Conservation (phyloP, 2,113 vertebrate genomes). For the Peromyscus polionotus region DNA sequence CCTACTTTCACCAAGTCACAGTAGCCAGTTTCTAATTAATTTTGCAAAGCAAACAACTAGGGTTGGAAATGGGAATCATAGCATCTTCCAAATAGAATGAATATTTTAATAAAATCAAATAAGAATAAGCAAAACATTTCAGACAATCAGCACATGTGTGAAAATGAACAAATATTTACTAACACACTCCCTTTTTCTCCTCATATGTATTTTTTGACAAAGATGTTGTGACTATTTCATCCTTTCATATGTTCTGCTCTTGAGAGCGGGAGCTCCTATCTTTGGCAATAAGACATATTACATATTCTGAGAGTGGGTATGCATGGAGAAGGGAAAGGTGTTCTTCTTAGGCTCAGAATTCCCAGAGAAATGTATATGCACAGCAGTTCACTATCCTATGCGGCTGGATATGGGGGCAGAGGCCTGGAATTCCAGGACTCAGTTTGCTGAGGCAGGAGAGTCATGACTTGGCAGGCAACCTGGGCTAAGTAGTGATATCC, state of each 20-base stretch:
- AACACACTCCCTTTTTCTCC: slow-evolving; percentile 7
- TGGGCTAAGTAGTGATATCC: neutral
- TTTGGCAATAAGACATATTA: slow-evolving; percentile 14
- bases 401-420: no score
- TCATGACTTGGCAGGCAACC: neutral
- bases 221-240: slow-evolving; percentile 27
- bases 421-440: neutral
- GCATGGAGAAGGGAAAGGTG: neutral
- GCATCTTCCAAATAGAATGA: slow-evolving; percentile 66
- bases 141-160: slow-evolving; percentile 43
- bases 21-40: slow-evolving; percentile 79
- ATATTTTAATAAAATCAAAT: slow-evolving; percentile 70
- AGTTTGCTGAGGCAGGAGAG: neutral
- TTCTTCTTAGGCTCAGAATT: neutral
- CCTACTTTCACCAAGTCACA: slow-evolving; percentile 71
- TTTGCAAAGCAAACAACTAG: slow-evolving; percentile 47
- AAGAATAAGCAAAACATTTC: slow-evolving; percentile 54
- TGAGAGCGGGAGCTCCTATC: neutral
- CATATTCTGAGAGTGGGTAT: neutral
- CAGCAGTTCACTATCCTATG: neutral
- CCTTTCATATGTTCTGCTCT: neutral
- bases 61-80: neutral
- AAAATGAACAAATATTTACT: slow-evolving; percentile 65
- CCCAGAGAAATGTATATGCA: neutral
- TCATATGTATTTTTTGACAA: neutral